Conservation (phyloP, 35 echinoderm and acorn worm species). For the Lytechinus variegatus region DNA sequence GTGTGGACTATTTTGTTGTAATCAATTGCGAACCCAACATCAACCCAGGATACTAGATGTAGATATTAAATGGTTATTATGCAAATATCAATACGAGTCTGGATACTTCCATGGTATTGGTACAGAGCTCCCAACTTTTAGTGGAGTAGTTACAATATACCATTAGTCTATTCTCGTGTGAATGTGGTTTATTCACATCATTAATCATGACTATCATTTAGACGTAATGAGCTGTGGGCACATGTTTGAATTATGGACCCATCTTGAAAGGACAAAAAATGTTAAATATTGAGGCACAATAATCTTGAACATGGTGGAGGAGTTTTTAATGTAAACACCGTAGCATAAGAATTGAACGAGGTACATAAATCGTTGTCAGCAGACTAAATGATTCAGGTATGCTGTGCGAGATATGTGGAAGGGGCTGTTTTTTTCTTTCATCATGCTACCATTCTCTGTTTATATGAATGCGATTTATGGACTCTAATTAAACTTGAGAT, state of each 20-base stretch:
- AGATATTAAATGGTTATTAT: too few species aligned
- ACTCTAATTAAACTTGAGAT: background rate
- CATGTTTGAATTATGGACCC: background rate
- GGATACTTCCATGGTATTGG: too few species aligned
- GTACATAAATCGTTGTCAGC: background rate
- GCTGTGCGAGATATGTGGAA: background rate
- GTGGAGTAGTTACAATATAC: too few species aligned
- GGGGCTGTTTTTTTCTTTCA: background rate
- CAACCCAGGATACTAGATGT: too few species aligned
- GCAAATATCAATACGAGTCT: too few species aligned
- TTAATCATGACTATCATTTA: background rate
- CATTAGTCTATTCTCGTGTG: too few species aligned
- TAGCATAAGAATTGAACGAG: background rate
- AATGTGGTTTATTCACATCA: too few species aligned
- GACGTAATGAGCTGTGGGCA: background rate
- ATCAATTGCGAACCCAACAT: too few species aligned
- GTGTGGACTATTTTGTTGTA: too few species aligned
- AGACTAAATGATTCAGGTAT: background rate
- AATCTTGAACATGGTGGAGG: background rate
- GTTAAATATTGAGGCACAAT: constrained; percentile 4
- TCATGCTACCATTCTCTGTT: background rate
- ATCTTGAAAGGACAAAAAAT: background rate
- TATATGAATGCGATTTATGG: background rate
- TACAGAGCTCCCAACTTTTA: too few species aligned
- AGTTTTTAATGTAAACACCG: background rate